Percentiles rank a stretch among this genome's conserved stretches.
phyloP scores from a whole-genome alignment of 2,888 invertebrate genomes.

The Pammene fasciana region DNA sequence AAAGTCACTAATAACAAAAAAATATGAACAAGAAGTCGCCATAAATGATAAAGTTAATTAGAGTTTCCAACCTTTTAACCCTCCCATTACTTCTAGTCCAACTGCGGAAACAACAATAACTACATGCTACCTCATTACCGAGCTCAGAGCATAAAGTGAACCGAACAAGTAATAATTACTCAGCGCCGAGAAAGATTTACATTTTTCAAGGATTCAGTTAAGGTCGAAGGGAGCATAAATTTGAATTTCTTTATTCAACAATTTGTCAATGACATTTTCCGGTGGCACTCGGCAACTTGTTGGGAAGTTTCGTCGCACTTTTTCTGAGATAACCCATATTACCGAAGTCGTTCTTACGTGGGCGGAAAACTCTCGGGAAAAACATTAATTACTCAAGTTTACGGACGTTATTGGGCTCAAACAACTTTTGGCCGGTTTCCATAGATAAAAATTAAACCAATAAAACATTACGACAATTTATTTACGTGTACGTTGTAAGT shows the following conservation, averaged over 20 bases:
- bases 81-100: not conserved
- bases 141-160: conserved; percentile 19
- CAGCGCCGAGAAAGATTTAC: conserved; percentile 14
- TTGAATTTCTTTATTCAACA: conserved; percentile 46
- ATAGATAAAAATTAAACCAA: not conserved
- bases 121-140: conserved; percentile 24
- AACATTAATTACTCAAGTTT: conserved; percentile 62
- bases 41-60: not conserved
- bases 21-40: not conserved
- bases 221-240: conserved; percentile 40
- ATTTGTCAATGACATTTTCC: conserved; percentile 53
- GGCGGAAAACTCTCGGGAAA: conserved; percentile 54
- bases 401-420: conserved; percentile 27
- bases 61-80: not conserved
- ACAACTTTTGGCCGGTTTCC: conserved; percentile 10
- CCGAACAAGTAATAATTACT: conserved; percentile 35
- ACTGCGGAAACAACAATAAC: not conserved
- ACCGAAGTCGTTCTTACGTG: conserved; percentile 51
- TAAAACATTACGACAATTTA: conserved; percentile 4
- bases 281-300: conserved; percentile 51
- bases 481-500: conserved; percentile 3
- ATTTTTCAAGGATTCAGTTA: conserved; percentile 36
- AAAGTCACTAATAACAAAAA: not conserved
- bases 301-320: conserved; percentile 47
- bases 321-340: conserved; percentile 51